Percentiles rank a stretch among this genome's conserved stretches.
Conservation (phyloP, 2,797 vertebrate genomes). For the Rhabdophis nuchalis region DNA sequence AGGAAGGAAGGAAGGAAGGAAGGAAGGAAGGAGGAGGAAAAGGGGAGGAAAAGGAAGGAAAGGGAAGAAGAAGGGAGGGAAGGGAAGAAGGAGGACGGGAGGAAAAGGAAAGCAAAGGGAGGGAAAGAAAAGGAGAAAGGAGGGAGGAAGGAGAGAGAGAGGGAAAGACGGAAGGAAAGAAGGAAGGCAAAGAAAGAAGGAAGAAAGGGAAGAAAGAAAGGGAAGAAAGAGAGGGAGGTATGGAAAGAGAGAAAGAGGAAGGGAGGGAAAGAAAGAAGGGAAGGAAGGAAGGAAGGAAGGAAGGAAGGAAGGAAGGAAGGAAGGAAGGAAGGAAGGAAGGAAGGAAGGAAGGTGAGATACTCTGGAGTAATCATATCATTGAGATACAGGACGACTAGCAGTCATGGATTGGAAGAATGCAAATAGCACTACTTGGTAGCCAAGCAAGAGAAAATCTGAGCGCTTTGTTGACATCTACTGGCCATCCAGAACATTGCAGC, state of each 20-base stretch:
- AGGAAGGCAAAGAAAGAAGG: no score
- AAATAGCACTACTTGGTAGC: no score
- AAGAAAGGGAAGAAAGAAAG: no score
- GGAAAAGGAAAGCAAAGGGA: not conserved
- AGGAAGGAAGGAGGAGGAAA: no score
- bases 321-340: not conserved
- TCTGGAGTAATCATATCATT: not conserved
- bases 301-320: no score
- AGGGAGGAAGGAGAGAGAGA: not conserved
- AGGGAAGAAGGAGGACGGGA: not conserved
- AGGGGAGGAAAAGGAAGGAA: no score
- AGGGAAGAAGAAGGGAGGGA: not conserved
- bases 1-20: not conserved
- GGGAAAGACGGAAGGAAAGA: not conserved
- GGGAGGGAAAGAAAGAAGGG: no score
- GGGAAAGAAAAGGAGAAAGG: no score
- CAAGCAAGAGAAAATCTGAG: not conserved
- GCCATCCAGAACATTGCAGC: not conserved
- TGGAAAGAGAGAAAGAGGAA: not conserved
- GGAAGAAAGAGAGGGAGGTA: not conserved
- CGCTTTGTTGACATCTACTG: not conserved
- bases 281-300: not conserved
- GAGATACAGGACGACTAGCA: not conserved
- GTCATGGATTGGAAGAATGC: not conserved
- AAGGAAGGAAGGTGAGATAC: not conserved